phyloP scores from a whole-genome alignment of 2,888 invertebrate species.

The Eilema depressum region DNA sequence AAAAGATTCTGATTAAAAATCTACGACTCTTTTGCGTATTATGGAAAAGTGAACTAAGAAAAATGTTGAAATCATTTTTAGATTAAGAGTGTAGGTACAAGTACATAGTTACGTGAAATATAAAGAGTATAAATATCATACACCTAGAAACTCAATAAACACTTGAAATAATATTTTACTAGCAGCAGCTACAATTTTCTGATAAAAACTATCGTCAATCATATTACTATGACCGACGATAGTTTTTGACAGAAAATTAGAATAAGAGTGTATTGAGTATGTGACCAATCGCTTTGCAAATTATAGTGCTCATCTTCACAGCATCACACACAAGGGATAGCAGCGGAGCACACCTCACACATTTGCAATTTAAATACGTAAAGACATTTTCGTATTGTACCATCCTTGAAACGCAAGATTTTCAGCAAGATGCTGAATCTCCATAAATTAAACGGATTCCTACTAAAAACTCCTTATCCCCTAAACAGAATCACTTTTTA shows the following conservation, averaged over 20 bases:
- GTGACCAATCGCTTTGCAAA: background rate
- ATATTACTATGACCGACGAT: background rate
- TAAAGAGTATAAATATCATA: too few relatives aligned
- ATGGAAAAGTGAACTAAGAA: background rate
- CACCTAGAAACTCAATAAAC: background rate
- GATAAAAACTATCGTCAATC: too few relatives aligned
- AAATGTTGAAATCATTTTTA: constrained; percentile 9
- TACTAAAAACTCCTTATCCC: background rate
- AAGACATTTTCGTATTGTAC: background rate
- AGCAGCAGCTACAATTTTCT: background rate
- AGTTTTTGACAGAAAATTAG: background rate
- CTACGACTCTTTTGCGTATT: background rate
- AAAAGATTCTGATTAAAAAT: constrained; percentile 29
- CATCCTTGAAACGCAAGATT: background rate
- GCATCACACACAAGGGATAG: background rate
- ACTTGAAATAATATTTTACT: background rate
- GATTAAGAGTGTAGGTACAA: background rate
- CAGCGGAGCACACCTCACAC: background rate
- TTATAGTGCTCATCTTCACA: background rate
- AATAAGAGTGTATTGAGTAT: background rate
- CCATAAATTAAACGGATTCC: constrained; percentile 25
- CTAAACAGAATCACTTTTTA: constrained; percentile 16
- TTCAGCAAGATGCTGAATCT: background rate
- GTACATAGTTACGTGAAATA: too few relatives aligned
- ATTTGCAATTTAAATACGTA: constrained; percentile 23